A percentile compares a stretch with the other conserved stretches of the same genome.
These are phyloP conservation scores for Phalacrocorax pelagicus DNA, from an alignment of 2,113 vertebrate species.

Conservation along the genomic window DNA sequence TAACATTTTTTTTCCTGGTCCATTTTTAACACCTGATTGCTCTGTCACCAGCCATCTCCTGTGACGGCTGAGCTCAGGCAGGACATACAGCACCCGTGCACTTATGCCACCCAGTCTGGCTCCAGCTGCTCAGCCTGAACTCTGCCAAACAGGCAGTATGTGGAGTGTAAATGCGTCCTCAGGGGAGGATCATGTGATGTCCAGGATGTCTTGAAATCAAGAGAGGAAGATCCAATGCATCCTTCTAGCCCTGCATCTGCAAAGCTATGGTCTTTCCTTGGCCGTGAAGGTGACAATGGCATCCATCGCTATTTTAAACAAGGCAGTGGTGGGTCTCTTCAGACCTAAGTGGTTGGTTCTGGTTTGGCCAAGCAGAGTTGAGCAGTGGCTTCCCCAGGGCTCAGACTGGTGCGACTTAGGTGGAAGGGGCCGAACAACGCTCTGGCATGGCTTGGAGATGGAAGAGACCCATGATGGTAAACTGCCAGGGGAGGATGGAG, in stretches of 20 bases:
- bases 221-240: not conserved
- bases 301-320: not conserved
- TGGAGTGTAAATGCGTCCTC: not conserved
- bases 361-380: not conserved
- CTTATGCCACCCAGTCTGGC: not conserved
- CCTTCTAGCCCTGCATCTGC: not conserved
- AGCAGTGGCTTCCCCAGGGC: not conserved
- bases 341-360: fast-evolving
- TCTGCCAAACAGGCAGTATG: fast-evolving
- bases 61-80: not conserved
- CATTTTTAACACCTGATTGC: not conserved
- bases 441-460: not conserved
- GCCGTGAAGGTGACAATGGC: not conserved
- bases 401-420: not conserved
- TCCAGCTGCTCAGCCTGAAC: not conserved
- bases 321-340: not conserved
- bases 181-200: not conserved
- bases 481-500: not conserved
- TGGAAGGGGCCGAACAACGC: not conserved
- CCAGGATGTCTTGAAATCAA: not conserved
- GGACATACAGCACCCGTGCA: not conserved
- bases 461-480: not conserved
- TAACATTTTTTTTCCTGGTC: not conserved
- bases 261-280: not conserved
- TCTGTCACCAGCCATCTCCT: not conserved